Base-by-base conservation (phyloP, 2,113 vertebrate genomes). In the Astatoreochromis straeleni region DNA sequence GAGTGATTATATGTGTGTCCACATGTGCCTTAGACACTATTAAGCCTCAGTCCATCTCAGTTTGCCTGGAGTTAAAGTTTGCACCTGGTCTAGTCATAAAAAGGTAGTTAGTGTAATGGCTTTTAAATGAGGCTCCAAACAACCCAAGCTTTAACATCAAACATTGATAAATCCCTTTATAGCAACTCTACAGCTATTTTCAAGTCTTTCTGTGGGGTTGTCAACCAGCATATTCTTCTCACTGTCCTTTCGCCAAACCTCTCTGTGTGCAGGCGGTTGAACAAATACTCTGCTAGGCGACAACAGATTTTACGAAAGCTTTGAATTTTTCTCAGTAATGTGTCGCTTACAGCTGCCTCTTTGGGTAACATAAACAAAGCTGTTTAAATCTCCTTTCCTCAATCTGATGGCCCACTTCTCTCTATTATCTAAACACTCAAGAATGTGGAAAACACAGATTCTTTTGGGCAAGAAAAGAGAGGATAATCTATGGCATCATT, bases 31-130 rank as follows among this genome's bases (percentile, higher is more conserved):
- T 24, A 55, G 42, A 82, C 73, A 84, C 63, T 47, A 68, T 92
- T 79, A 89, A 82, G 42, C 33, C 63, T 24, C 63, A 63, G 81
- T 81, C 79, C 85, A 85, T 85, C 82, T 19, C 58, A 40, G 88
- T 53, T 87, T 19, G 57, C 86, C 81, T 53, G 40, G 51, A 80
- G 88, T 86, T 70, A 21, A 73, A 84, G 87, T 90, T 91, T 90
- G 92, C 92, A 94, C 90, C 93, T 94, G 93, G 91, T 79, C 83
- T n/a, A 9, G 81, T 91, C 85, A 80, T 95, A 84, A 95, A 94
- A 88, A 6, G n/a, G 38, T 65, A 82, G 83, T 94, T 90, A 91
- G 73, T 33, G 70, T 70, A 88, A 94, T 92, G 63, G 47, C 63
- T 93, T 94, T 93, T 87, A 91, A 95, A 92, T 82, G 75, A 92